These are phyloP conservation scores for Aphelenchoides avenae DNA, from an alignment of 1,140 invertebrate species.

Conservation along the genomic window DNA sequence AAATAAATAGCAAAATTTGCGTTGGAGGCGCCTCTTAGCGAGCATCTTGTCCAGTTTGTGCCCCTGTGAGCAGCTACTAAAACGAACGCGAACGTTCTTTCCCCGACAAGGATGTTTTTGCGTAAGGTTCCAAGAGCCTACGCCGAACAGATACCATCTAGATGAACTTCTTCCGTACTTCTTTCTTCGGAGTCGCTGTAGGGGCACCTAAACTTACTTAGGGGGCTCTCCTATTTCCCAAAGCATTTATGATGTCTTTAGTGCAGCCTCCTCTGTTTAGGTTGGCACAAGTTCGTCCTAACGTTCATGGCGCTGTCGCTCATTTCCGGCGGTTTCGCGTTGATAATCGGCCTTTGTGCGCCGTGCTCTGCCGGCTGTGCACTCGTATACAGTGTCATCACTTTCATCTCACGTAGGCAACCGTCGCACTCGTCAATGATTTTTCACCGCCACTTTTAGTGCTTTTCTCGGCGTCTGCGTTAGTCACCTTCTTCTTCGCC, in stretches of 20 bases:
- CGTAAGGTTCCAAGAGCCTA: no score
- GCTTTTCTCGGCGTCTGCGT: conserved; percentile 21
- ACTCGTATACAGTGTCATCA: conserved; percentile 45
- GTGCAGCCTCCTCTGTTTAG: conserved; percentile 34
- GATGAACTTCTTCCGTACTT: no score
- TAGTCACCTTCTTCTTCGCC: conserved; percentile 43
- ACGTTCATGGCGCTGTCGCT: conserved; percentile 50
- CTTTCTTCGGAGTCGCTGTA: not conserved
- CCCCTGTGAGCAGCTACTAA: no score
- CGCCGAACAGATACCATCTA: no score
- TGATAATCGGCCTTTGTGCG: conserved; percentile 49
- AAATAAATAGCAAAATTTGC: no score
- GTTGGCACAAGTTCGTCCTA: conserved; percentile 55
- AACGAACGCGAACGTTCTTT: no score
- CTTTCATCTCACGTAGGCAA: conserved; percentile 52
- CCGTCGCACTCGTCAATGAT: no score
- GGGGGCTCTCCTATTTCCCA: conserved; percentile 13
- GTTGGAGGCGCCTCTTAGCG: no score
- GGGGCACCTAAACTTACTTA: no score
- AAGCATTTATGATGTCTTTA: conserved; percentile 5
- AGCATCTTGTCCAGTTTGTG: no score
- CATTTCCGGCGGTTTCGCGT: conserved; percentile 32
- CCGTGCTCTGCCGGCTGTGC: conserved; percentile 51
- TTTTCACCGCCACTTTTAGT: conserved; percentile 31
- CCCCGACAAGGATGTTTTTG: no score